Conservation (phyloP, 2,888 invertebrate species). For the Scaptomyza tumidula region DNA sequence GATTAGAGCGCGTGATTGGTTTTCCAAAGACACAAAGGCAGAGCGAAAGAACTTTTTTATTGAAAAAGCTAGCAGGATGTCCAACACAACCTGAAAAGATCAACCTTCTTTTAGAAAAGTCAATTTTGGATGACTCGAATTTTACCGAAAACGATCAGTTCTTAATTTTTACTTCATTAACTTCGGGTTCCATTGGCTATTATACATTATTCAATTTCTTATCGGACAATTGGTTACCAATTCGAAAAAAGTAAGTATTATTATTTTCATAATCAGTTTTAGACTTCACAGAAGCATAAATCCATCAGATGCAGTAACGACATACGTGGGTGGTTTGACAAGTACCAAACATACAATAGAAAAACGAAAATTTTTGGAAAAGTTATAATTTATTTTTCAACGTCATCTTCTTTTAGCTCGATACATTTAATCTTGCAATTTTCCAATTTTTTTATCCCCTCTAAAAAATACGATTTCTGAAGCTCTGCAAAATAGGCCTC, state of each 20-base stretch:
- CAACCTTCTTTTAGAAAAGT: slow-evolving; percentile 88
- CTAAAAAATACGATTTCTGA: too few relatives aligned
- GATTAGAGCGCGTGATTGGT: slow-evolving; percentile 90
- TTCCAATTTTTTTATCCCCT: too few relatives aligned
- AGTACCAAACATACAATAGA: too few relatives aligned
- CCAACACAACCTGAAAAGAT: slow-evolving; percentile 90
- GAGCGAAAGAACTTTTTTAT: slow-evolving; percentile 90
- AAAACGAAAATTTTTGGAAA: too few relatives aligned
- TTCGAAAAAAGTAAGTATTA: slow-evolving; percentile 87
- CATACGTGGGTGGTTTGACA: too few relatives aligned
- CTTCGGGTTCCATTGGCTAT: slow-evolving; percentile 89
- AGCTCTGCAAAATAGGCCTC: too few relatives aligned
- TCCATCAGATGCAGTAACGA: too few relatives aligned
- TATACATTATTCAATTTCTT: slow-evolving; percentile 90
- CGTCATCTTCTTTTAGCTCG: too few relatives aligned
- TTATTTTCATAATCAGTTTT: too few relatives aligned
- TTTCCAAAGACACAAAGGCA: slow-evolving; percentile 90
- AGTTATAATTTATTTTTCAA: too few relatives aligned
- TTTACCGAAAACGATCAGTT: slow-evolving; percentile 91
- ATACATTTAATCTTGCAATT: too few relatives aligned
- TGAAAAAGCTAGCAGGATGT: slow-evolving; percentile 92
- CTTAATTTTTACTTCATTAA: slow-evolving; percentile 90
- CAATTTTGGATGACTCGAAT: slow-evolving; percentile 89
- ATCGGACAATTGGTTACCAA: slow-evolving; percentile 88
- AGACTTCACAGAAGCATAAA: too few relatives aligned